Evolutionary conservation across 2,797 vertebrate species (phyloP).

Genomic region (Peromyscus melanophrys): DNA sequence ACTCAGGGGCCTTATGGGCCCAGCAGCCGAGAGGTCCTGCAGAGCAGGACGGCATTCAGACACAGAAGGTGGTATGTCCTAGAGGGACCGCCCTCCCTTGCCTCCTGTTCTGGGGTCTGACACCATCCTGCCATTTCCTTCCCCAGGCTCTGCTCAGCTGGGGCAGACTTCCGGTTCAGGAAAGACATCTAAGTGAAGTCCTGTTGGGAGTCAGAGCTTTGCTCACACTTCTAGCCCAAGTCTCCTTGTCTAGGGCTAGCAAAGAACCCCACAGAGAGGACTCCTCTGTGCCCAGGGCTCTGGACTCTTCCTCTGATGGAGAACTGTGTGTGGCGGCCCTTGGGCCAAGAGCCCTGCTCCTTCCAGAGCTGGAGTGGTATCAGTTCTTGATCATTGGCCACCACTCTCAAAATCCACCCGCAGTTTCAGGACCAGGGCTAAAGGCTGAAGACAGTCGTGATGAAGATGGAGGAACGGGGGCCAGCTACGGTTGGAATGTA

Average conservation of each 20-base stretch:
- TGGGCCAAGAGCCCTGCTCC: not conserved
- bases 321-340: not conserved
- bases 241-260: constrained; percentile 2
- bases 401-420: not conserved
- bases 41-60: not conserved
- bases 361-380: not conserved
- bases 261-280: not conserved
- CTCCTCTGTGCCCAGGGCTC: not conserved
- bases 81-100: not conserved
- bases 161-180: not conserved
- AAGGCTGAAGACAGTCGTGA: not conserved
- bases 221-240: not conserved
- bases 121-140: not conserved
- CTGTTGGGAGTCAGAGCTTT: not conserved
- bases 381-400: not conserved
- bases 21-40: not conserved
- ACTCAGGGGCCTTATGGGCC: not conserved
- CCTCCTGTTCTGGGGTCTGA: constrained; percentile 1
- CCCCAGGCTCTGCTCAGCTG: not conserved
- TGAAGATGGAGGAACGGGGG: not conserved
- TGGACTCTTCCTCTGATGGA: not conserved
- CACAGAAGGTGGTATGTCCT: not conserved
- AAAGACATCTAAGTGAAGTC: not conserved
- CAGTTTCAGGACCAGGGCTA: constrained; percentile 20
- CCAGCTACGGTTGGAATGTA: not conserved